Evolutionary conservation across 2,113 vertebrate genomes (phyloP).

Genomic region (Amphiprion ocellaris): DNA sequence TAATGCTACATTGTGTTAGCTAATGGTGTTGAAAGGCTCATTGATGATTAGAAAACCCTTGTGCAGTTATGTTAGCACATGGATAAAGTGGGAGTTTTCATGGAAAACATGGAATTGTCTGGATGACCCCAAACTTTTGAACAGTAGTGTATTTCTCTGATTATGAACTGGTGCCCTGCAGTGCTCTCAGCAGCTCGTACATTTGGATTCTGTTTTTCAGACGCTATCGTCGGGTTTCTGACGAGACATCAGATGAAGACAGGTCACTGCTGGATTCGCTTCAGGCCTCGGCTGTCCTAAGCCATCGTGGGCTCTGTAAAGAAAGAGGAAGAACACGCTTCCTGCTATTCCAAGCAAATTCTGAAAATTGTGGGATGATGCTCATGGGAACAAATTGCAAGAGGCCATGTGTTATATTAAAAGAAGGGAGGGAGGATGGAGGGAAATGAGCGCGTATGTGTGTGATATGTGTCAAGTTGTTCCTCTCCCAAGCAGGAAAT

Average conservation of each 20-base stretch:
- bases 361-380: conserved; percentile 1
- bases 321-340: background rate
- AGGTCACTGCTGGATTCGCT: conserved; percentile 27
- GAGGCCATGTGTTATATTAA: conserved; percentile 36
- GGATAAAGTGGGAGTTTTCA: no score
- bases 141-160: background rate
- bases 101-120: no score
- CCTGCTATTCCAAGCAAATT: conserved; percentile 18
- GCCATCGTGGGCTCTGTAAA: background rate
- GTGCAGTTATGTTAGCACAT: no score
- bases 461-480: conserved; percentile 36
- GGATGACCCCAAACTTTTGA: no score
- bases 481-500: conserved; percentile 29
- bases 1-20: no score
- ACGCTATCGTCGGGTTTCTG: conserved; percentile 9
- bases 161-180: conserved; percentile 1
- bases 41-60: no score
- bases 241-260: conserved; percentile 27
- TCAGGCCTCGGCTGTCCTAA: conserved; percentile 10
- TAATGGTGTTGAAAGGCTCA: no score
- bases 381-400: conserved; percentile 41
- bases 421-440: conserved; percentile 7
- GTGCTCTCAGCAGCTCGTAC: background rate
- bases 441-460: conserved; percentile 4
- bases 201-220: background rate